These are phyloP conservation scores for Bucorvus abyssinicus DNA, from an alignment of 2,797 vertebrate genomes.

Conservation along the genomic window DNA sequence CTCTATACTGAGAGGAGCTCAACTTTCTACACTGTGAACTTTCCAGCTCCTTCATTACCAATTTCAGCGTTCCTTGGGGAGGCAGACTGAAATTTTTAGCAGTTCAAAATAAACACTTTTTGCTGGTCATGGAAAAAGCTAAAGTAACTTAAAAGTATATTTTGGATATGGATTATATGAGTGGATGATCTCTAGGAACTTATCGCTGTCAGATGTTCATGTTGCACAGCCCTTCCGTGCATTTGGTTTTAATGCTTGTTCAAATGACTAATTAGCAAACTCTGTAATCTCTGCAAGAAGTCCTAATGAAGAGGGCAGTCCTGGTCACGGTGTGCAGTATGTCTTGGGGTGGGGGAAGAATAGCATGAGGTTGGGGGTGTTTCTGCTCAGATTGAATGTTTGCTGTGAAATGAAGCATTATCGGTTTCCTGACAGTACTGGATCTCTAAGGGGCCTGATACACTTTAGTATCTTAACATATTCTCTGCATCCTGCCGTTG, in stretches of 20 bases:
- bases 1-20: neutral
- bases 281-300: neutral
- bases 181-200: neutral
- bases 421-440: neutral
- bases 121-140: neutral
- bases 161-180: neutral
- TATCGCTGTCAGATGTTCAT: neutral
- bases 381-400: neutral
- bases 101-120: neutral
- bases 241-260: neutral
- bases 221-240: neutral
- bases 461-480: neutral
- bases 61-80: neutral
- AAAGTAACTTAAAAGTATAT: neutral
- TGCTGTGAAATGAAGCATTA: neutral
- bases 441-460: neutral
- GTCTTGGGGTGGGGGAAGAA: neutral
- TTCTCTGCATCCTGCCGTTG: neutral
- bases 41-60: neutral
- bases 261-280: neutral
- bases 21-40: neutral
- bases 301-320: neutral
- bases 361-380: neutral
- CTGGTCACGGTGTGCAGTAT: neutral
- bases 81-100: neutral